These are phyloP conservation scores for Uropetala carovei DNA, from an alignment of 2,888 invertebrate genomes.

Conservation along the genomic window DNA sequence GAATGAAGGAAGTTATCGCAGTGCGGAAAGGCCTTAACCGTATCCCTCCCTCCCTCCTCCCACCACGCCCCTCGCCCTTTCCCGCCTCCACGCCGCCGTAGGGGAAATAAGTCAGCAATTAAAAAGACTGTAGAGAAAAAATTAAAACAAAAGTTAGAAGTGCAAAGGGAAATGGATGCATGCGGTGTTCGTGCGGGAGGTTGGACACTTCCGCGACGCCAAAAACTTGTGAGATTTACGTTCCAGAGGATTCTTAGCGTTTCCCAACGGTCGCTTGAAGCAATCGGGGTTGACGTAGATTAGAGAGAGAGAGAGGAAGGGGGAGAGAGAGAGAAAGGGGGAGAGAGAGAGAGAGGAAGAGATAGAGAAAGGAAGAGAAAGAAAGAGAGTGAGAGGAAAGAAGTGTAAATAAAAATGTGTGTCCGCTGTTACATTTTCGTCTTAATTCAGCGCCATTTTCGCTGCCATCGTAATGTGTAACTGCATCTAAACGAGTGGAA, in stretches of 20 bases:
- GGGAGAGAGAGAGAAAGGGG: too few relatives aligned
- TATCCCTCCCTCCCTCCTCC: constrained; percentile 9
- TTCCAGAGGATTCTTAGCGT: neutral
- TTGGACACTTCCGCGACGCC: constrained; percentile 39
- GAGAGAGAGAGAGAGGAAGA: too few relatives aligned
- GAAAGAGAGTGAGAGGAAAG: too few relatives aligned
- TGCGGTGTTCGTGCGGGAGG: constrained; percentile 34
- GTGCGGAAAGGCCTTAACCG: constrained; percentile 11
- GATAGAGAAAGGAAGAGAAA: too few relatives aligned
- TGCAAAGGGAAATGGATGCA: constrained; percentile 50
- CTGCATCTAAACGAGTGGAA: too few relatives aligned
- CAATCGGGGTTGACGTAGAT: too few relatives aligned
- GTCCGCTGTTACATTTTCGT: too few relatives aligned
- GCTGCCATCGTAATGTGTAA: too few relatives aligned
- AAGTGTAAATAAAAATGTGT: too few relatives aligned
- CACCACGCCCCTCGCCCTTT: neutral
- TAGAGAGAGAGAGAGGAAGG: too few relatives aligned
- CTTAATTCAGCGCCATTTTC: too few relatives aligned
- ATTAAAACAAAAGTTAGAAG: constrained; percentile 35
- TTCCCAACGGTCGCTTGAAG: too few relatives aligned
- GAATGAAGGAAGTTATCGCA: constrained; percentile 55
- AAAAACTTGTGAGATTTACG: constrained; percentile 59
- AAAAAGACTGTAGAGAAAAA: constrained; percentile 25
- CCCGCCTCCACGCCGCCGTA: neutral
- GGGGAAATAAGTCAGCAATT: constrained; percentile 51